Conservation (phyloP, 1,140 invertebrate species). For the Drosophila sucinea region DNA sequence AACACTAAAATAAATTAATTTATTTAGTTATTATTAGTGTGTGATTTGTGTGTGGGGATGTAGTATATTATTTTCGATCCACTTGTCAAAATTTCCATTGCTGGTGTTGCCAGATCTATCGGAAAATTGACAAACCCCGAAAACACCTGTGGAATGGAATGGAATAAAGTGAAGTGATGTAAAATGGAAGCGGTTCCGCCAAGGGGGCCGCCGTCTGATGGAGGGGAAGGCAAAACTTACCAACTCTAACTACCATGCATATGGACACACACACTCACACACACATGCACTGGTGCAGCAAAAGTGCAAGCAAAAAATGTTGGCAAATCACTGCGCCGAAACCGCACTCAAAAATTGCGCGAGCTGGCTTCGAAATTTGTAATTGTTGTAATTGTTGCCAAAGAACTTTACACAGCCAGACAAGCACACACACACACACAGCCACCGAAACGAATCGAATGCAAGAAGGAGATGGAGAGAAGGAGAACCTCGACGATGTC, state of each 20-base stretch:
- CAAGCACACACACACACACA: no score
- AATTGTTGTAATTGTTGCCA: constrained; percentile 53
- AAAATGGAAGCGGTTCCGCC: no score
- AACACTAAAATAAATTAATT: neutral
- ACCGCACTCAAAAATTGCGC: constrained; percentile 70
- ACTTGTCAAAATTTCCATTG: neutral
- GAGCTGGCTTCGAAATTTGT: constrained; percentile 44
- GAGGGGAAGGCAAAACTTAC: constrained; percentile 73
- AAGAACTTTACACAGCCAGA: constrained; percentile 60
- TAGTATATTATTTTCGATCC: neutral
- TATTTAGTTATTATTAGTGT: neutral
- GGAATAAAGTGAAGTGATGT: constrained; percentile 43
- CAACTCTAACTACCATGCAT: constrained; percentile 45
- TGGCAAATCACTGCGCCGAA: constrained; percentile 71
- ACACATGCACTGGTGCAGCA: neutral
- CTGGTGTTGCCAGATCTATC: constrained; percentile 1
- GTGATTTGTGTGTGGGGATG: neutral
- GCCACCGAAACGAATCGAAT: neutral
- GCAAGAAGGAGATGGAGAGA: constrained; percentile 19
- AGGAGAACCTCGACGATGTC: constrained; percentile 30
- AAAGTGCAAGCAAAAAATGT: constrained; percentile 21
- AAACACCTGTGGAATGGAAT: constrained; percentile 39
- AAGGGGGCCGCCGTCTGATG: constrained; percentile 30
- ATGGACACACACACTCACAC: neutral
- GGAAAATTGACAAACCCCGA: constrained; percentile 31